Evolutionary conservation across 2,113 vertebrate species (phyloP).

Genomic region (Pelecanus crispus): DNA sequence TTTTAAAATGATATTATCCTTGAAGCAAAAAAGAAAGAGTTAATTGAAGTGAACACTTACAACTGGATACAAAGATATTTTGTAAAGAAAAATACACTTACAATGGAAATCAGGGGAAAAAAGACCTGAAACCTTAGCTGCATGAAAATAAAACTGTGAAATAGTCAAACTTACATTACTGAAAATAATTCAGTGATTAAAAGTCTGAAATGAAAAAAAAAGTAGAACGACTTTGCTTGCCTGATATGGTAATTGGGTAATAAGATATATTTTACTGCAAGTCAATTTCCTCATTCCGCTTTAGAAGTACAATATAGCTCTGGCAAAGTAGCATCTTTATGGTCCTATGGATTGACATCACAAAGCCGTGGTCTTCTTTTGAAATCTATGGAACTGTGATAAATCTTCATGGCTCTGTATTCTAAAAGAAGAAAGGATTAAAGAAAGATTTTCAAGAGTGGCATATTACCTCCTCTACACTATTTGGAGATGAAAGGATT

Average conservation of each 20-base stretch:
- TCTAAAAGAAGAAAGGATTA: conserved; percentile 59
- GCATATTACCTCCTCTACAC: not conserved
- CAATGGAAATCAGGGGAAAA: not conserved
- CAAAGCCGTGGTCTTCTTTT: conserved; percentile 28
- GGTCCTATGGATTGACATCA: conserved; percentile 31
- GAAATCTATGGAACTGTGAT: conserved; percentile 56
- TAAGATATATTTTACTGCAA: conserved; percentile 29
- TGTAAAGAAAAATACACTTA: not conserved
- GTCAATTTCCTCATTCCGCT: conserved; percentile 16
- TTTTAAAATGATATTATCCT: not conserved
- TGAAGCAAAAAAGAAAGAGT: not conserved
- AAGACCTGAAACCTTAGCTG: not conserved
- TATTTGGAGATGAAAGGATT: conserved; percentile 44
- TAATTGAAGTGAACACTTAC: not conserved
- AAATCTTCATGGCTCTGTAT: conserved; percentile 53
- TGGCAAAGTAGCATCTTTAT: conserved; percentile 30
- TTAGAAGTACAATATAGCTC: conserved; percentile 31
- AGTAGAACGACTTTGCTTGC: not conserved
- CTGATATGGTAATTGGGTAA: not conserved
- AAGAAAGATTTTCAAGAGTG: conserved; percentile 37
- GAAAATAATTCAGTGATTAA: not conserved
- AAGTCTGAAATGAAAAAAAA: not conserved
- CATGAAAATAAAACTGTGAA: not conserved
- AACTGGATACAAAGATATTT: not conserved
- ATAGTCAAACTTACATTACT: not conserved